Base-by-base conservation (phyloP, 2,113 vertebrate genomes). In the Sisor rabdophorus region DNA sequence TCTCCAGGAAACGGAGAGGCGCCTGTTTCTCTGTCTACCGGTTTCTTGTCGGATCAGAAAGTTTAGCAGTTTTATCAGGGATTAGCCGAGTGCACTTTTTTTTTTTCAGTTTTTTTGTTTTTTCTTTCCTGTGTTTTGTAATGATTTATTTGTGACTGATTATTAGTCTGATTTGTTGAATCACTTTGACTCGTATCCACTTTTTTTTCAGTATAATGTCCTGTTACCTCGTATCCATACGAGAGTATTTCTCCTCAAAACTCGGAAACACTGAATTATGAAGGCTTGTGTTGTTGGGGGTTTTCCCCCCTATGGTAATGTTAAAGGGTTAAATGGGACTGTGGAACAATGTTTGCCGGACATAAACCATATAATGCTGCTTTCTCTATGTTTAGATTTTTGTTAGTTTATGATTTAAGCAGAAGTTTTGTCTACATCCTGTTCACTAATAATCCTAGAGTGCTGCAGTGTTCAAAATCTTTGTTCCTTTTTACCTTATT, bases 1-100 rank as follows among this genome's bases (percentile, higher is more conserved):
- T 63, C 22, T 19, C 36, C 50, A 16, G 22, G 8, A 67, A 44
- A 69, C 40, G 17, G 12, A 68, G 44, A 60, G 70, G 10, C 22
- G 53, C 50, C 50, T 70, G 22, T 70, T 54, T 60, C 48, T 69
- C 0, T 36, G 24, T 74, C 40, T 75, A 55, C 44, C 15, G 53
- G 22, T 68, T 26, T 73, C 22, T 52, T 26, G 44, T 70, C 54
- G 4, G 15, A 15, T 32, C 15, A 54, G 32, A 74, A 76, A 79
- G 47, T 59, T 73, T 82, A 79, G 79, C 61, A 3, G 76, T 56
- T 82, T 82, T 71, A 82, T 84, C 83, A 84, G 83, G 83, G 83
- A 82, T 79, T 82, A 84, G 79, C 72, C 40, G 81, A 82, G 83
- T 79, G 80, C 83, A 82, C 83, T 84, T 84, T 82, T 53, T 63